Evolutionary conservation across 2,888 invertebrate species (phyloP).

Genomic region (Frankliniella fusca): DNA sequence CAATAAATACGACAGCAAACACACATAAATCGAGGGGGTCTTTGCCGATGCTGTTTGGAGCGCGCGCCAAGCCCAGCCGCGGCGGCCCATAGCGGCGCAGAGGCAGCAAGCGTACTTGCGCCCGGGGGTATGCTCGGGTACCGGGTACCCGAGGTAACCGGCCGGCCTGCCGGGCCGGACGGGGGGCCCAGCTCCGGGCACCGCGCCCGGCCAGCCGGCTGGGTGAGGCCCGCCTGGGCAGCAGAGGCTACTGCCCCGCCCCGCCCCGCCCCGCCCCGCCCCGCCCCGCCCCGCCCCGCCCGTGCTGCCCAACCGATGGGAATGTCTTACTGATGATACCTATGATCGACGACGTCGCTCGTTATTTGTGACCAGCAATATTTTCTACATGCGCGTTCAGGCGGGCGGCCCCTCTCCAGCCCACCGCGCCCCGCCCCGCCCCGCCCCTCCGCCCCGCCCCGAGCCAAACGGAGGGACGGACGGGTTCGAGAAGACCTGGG

Average conservation of each 20-base stretch:
- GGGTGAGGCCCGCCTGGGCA: not conserved
- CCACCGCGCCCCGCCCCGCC: not conserved
- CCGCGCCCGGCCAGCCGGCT: not conserved
- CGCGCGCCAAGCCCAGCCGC: no score
- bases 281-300: not conserved
- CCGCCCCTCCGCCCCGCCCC: not conserved
- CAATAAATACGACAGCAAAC: no score
- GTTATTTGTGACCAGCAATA: constrained; percentile 19
- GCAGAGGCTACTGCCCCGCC: not conserved
- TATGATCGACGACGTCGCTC: constrained; percentile 8
- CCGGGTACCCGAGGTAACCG: no score
- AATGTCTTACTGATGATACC: constrained; percentile 16
- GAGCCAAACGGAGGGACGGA: not conserved
- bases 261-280: not conserved
- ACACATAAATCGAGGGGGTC: no score
- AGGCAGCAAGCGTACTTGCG: no score
- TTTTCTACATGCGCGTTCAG: not conserved
- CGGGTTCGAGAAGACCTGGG: no score
- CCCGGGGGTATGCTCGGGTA: no score
- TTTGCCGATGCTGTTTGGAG: no score
- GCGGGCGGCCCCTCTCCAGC: not conserved
- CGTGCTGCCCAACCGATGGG: not conserved
- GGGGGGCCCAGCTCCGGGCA: not conserved
- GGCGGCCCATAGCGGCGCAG: no score
- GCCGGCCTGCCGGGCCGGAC: not conserved